A percentile compares a stretch with the other conserved stretches of the same genome.
phyloP scores from a whole-genome alignment of 2,888 invertebrate species.

The Strigamia maritima region DNA sequence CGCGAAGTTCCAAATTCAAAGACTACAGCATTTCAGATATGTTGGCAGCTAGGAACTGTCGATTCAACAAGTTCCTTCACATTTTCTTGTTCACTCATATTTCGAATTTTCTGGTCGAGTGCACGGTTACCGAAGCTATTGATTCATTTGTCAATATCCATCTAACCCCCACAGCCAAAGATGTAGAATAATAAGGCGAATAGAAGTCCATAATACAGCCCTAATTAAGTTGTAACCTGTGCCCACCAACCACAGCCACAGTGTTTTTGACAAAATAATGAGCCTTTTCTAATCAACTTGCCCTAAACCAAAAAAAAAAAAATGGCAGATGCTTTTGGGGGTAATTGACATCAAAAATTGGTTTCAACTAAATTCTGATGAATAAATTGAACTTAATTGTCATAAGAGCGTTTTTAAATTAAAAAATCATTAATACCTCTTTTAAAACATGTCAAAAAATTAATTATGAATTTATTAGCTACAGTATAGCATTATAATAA shows the following conservation, averaged over 20 bases:
- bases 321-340: not conserved
- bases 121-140: not conserved
- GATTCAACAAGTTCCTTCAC: not conserved
- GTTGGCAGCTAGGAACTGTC: not conserved
- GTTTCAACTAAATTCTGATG: not conserved
- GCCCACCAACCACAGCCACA: constrained; percentile 1
- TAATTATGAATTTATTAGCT: not conserved
- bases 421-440: not conserved
- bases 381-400: not conserved
- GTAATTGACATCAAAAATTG: constrained; percentile 11
- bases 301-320: not conserved
- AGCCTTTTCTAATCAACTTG: not conserved
- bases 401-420: not conserved
- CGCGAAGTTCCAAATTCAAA: not conserved
- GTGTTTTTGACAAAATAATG: not conserved
- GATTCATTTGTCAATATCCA: constrained; percentile 28
- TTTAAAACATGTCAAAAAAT: not conserved
- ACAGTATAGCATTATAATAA: not conserved
- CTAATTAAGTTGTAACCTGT: constrained; percentile 1
- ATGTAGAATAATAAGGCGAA: not conserved
- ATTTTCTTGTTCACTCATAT: not conserved
- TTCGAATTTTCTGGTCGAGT: not conserved
- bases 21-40: not conserved
- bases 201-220: not conserved
- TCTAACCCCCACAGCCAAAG: not conserved